Percentiles rank a stretch among this genome's conserved stretches.
phyloP scores from a whole-genome alignment of 2,113 vertebrate species.

The Piliocolobus tephrosceles region DNA sequence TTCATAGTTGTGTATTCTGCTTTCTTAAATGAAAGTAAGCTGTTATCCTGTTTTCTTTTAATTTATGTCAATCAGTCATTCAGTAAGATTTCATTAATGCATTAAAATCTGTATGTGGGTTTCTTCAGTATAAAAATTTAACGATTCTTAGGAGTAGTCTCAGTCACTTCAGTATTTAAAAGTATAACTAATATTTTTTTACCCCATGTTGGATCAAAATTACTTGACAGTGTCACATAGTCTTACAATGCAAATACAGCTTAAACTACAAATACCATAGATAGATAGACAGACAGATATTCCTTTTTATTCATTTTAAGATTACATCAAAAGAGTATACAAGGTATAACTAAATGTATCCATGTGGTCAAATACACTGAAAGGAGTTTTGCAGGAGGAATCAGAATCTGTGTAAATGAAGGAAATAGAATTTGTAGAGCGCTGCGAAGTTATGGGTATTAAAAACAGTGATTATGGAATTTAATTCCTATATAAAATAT shows the following conservation, averaged over 20 bases:
- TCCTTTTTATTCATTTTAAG: neutral
- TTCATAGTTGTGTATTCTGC: neutral
- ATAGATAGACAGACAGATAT: neutral
- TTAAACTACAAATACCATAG: neutral
- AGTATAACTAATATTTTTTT: neutral
- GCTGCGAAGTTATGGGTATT: neutral
- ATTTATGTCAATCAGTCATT: neutral
- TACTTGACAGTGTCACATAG: neutral
- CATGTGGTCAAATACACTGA: neutral
- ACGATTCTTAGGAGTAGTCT: neutral
- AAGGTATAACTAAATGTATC: neutral
- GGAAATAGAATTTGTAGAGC: neutral
- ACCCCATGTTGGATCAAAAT: neutral
- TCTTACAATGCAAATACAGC: neutral
- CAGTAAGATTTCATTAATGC: neutral
- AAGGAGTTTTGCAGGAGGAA: neutral
- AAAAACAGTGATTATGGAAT: neutral
- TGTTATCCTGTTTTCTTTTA: neutral
- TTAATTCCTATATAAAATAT: conserved; percentile 2
- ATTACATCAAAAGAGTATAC: neutral
- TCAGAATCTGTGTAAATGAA: conserved; percentile 18
- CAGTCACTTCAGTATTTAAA: neutral
- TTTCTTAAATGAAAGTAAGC: neutral
- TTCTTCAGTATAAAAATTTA: conserved; percentile 1
- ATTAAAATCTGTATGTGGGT: neutral